Evolutionary conservation across 2,797 vertebrate genomes (phyloP).

Genomic region (Rallus crepitans): DNA sequence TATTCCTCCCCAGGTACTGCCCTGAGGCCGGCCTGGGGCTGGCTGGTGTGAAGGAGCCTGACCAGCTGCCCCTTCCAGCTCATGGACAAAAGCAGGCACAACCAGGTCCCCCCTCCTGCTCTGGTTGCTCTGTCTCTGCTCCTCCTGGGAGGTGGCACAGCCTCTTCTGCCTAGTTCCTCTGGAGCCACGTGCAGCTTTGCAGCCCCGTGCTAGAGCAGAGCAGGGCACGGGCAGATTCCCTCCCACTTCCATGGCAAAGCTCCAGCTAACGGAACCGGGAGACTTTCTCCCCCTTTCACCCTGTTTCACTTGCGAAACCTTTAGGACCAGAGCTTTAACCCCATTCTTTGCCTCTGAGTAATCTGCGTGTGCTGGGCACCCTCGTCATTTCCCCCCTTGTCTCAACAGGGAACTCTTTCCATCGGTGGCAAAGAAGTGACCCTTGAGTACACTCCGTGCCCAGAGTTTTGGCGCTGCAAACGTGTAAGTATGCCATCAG

Average conservation of each 20-base stretch:
- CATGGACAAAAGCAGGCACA: not conserved
- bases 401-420: slow-evolving; percentile 80
- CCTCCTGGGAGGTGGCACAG: not conserved
- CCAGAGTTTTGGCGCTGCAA: slow-evolving; percentile 84
- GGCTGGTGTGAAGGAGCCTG: not conserved
- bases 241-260: slow-evolving; percentile 13
- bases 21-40: not conserved
- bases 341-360: slow-evolving; percentile 52
- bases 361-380: not conserved
- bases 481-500: slow-evolving; percentile 75
- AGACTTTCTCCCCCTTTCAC: not conserved
- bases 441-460: slow-evolving; percentile 81
- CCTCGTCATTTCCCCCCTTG: slow-evolving; percentile 66
- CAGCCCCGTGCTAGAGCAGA: slow-evolving; percentile 23
- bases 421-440: slow-evolving; percentile 82
- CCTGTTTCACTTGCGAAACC: slow-evolving; percentile 18
- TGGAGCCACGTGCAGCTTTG: not conserved
- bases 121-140: not conserved
- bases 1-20: not conserved
- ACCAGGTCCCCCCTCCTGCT: not conserved
- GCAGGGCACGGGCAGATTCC: slow-evolving; percentile 31
- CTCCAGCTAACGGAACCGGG: not conserved
- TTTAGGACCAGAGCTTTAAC: slow-evolving; percentile 63
- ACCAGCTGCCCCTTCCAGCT: slow-evolving; percentile 11
- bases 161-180: slow-evolving; percentile 26